A percentile compares a stretch with the other conserved stretches of the same genome.
Evolutionary conservation across 2,797 vertebrate species (phyloP).

Genomic region (Notoglanidium macrostoma): DNA sequence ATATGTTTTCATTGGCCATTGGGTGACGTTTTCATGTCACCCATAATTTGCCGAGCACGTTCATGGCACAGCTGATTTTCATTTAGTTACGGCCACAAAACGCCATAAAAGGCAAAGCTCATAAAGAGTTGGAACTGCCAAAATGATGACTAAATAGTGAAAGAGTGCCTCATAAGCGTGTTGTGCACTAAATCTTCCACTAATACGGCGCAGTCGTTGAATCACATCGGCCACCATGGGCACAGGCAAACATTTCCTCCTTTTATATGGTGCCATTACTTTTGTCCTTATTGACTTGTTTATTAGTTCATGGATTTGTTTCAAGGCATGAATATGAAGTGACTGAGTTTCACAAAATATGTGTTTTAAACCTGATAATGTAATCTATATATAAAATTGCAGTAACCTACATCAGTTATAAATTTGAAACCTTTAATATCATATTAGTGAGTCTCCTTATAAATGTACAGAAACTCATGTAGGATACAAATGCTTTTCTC

Average conservation of each 20-base stretch:
- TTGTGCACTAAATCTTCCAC: not conserved
- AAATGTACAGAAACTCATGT: not conserved
- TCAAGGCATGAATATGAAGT: not conserved
- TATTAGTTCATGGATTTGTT: not conserved
- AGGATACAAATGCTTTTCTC: too few species aligned
- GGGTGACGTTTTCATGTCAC: not conserved
- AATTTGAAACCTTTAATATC: not conserved
- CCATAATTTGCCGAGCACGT: not conserved
- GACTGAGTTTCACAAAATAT: not conserved
- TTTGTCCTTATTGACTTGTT: not conserved
- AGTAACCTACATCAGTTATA: not conserved
- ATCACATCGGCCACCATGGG: too few species aligned
- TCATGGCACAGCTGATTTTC: slow-evolving; percentile 9
- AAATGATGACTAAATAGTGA: not conserved
- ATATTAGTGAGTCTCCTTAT: not conserved
- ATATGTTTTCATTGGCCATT: not conserved
- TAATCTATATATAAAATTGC: not conserved
- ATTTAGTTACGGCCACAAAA: not conserved
- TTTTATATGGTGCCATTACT: not conserved
- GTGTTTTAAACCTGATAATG: not conserved
- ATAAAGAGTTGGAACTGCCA: not conserved
- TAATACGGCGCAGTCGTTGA: not conserved
- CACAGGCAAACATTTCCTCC: not conserved
- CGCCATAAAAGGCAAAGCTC: not conserved
- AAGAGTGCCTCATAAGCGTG: slow-evolving; percentile 6